Percentiles rank a stretch among this genome's conserved stretches.
phyloP scores from a whole-genome alignment of 2,797 vertebrate genomes.

The Lophius americanus region DNA sequence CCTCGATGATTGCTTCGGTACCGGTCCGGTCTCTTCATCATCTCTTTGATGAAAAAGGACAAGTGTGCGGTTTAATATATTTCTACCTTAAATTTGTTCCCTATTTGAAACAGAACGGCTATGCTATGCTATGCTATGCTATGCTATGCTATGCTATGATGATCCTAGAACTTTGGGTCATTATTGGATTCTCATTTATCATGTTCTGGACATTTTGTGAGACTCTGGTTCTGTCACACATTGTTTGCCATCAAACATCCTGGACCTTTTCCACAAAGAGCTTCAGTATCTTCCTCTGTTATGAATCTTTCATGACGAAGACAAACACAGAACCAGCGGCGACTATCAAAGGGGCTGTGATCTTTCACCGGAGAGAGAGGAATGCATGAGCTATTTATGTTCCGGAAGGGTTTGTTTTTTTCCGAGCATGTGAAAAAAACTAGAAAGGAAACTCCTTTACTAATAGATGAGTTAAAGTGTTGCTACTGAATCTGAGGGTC shows the following conservation, averaged over 20 bases:
- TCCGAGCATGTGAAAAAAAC: too few species aligned
- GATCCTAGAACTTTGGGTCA: neutral
- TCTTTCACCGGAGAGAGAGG: slow-evolving; percentile 21
- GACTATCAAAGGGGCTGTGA: slow-evolving; percentile 17
- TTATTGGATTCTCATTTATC: slow-evolving; percentile 34
- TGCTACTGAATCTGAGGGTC: too few species aligned
- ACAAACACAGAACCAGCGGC: slow-evolving; percentile 37
- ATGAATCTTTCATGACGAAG: slow-evolving; percentile 45
- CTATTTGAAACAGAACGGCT: neutral
- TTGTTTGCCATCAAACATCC: slow-evolving; percentile 3
- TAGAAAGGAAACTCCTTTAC: too few species aligned
- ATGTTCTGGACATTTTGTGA: slow-evolving; percentile 35
- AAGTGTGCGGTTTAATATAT: slow-evolving; percentile 1
- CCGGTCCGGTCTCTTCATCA: slow-evolving; percentile 5
- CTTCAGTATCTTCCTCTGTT: slow-evolving; percentile 13
- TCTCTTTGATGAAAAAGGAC: slow-evolving; percentile 2
- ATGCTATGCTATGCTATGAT: too few species aligned
- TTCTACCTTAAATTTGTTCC: slow-evolving; percentile 20
- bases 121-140: too few species aligned
- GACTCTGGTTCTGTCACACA: slow-evolving; percentile 7
- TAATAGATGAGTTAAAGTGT: too few species aligned
- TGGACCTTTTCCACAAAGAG: slow-evolving; percentile 27
- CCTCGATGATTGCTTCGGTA: neutral
- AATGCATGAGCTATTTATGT: slow-evolving; percentile 21
- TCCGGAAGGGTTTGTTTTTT: slow-evolving; percentile 5